Evolutionary conservation across 2,888 invertebrate genomes (phyloP).

Genomic region (Microplitis deprimator): DNA sequence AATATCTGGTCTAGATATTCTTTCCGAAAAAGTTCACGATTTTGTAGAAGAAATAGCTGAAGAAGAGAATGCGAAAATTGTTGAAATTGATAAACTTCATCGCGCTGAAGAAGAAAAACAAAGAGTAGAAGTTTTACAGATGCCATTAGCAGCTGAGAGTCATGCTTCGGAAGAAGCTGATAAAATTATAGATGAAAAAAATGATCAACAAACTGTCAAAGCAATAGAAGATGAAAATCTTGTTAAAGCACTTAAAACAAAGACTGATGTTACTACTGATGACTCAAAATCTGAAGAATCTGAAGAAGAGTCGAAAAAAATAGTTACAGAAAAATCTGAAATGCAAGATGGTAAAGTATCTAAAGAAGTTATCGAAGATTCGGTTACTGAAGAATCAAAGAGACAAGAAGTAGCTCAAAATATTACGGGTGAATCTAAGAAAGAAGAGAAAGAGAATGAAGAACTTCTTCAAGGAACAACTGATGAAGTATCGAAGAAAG

Average conservation of each 20-base stretch:
- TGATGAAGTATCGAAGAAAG: neutral
- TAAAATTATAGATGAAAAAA: neutral
- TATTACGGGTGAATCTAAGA: neutral
- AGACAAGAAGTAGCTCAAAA: constrained; percentile 27
- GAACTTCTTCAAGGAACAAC: neutral
- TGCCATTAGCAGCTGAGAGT: neutral
- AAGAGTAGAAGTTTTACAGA: constrained; percentile 38
- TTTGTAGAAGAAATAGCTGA: constrained; percentile 32
- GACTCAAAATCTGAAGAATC: neutral
- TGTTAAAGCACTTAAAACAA: neutral
- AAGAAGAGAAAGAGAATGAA: neutral
- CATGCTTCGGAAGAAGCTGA: too few species aligned
- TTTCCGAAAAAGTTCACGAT: constrained; percentile 14
- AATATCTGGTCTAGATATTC: neutral
- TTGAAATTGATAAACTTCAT: constrained; percentile 37
- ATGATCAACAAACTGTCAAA: neutral
- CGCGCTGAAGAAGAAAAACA: constrained; percentile 34
- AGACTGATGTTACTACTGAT: neutral
- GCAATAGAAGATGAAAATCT: too few species aligned
- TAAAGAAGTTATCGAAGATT: constrained; percentile 43
- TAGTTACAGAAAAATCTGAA: constrained; percentile 1
- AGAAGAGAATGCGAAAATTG: constrained; percentile 39
- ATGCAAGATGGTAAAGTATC: constrained; percentile 19
- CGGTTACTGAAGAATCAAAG: constrained; percentile 44
- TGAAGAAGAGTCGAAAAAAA: neutral